These are phyloP conservation scores for Thamnophis sirtalis DNA, from an alignment of 2,113 vertebrate genomes.

Conservation along the genomic window DNA sequence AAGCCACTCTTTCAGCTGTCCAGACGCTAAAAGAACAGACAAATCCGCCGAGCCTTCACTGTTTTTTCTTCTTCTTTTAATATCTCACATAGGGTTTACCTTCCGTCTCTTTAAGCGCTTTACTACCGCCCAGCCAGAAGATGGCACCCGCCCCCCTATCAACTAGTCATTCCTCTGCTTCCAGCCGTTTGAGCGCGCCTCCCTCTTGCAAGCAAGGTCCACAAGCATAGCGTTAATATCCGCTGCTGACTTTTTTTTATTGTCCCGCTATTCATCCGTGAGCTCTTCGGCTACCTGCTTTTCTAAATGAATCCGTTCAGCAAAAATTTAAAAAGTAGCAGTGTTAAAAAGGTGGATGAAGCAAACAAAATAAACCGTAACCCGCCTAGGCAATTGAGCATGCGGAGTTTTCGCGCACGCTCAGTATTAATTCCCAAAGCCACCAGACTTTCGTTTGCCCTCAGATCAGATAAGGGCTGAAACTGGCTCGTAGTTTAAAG, in stretches of 20 bases:
- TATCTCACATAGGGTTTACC: not conserved
- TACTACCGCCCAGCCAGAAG: no score
- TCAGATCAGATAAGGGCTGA: not conserved
- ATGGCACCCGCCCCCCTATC: not conserved
- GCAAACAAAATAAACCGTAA: not conserved
- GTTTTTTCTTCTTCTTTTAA: not conserved
- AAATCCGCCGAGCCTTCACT: not conserved
- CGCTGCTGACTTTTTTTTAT: not conserved
- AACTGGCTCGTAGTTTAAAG: no score
- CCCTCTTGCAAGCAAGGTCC: not conserved
- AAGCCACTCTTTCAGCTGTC: not conserved
- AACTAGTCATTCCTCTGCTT: not conserved
- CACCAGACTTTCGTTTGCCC: not conserved
- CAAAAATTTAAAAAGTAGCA: not conserved
- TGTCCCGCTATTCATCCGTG: no score
- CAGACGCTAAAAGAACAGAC: not conserved
- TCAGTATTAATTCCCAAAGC: not conserved
- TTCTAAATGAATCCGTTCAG: not conserved
- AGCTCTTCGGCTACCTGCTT: not conserved
- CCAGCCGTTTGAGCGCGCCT: not conserved
- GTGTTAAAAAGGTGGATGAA: not conserved
- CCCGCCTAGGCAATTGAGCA: no score
- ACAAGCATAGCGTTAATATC: not conserved
- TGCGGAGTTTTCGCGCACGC: not conserved
- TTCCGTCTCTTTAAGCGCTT: fast-evolving